Base-by-base conservation (phyloP, 1,140 invertebrate genomes). In the Trinorchestia longiramus region DNA sequence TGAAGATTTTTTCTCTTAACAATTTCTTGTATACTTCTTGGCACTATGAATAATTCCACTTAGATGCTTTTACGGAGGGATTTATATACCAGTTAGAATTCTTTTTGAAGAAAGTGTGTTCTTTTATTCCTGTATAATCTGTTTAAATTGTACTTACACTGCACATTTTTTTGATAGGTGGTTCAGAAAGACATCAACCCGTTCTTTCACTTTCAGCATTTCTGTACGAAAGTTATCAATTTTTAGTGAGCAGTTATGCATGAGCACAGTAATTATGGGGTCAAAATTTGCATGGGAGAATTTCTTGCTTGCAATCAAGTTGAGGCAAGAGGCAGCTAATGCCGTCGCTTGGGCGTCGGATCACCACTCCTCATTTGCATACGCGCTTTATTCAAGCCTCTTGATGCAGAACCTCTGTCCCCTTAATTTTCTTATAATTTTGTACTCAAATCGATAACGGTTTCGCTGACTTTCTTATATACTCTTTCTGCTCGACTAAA, bases 301-400 rank as follows among this genome's bases (percentile, higher is more conserved):
- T 11, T 90, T 90, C 41, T 90, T 90, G 41, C n/a, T 43, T 90
- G 4, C 42, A 90, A 90, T 90, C 43, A 42, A 90, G 41, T 42
- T 42, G 88, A 42, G 88, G 43, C 15, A 43, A 41, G 88, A 90
- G 43, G 36, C 88, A 90, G 88, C 41, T 90, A 90, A 43, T 17
- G 88, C 41, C 41, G 88, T 28, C 6, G 88, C 88, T 90, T 90
- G 41, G 43, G 88, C 88, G 15, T 43, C n/a, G 42, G 88, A 90
- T 90, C 88, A 43, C 15, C n/a, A 41, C 36, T 42, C 43, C 41
- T 90, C 88, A 90, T 90, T 90, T 90, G 88, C 88, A 90, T 90
- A 28, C 28, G 88, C 41, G n/a, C 41, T 90, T 90, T 90, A 90
- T 90, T 90, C 88, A 42, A 43, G 28, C 88, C 11, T 77, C 15